Conservation (phyloP, 2,113 vertebrate genomes). For the Grantiella picta region DNA sequence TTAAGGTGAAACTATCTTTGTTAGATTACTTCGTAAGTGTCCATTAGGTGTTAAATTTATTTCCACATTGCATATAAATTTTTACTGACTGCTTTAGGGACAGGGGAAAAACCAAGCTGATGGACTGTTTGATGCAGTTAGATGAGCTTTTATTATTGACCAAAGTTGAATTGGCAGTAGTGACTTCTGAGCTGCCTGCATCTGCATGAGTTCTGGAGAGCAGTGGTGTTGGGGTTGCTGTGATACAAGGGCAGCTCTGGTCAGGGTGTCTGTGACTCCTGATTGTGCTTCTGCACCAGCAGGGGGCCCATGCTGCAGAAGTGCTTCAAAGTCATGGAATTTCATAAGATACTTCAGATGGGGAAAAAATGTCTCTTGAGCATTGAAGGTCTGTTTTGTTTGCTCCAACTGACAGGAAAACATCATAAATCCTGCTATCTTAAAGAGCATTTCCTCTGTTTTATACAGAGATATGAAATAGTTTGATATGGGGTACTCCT, state of each 20-base stretch:
- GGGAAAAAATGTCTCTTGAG: not conserved
- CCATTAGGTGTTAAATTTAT: not conserved
- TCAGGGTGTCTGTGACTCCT: not conserved
- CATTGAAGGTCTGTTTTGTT: not conserved
- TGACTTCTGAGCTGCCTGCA: not conserved
- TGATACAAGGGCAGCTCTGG: not conserved
- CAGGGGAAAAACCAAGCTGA: rapidly evolving
- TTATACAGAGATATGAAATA: not conserved
- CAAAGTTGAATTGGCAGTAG: not conserved
- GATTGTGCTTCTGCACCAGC: not conserved
- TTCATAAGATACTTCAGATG: not conserved
- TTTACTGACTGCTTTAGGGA: not conserved
- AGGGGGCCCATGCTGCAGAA: not conserved
- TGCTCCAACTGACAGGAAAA: not conserved
- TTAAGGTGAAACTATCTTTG: not conserved
- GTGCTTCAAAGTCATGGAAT: not conserved
- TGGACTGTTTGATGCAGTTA: not conserved
- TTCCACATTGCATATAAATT: not conserved
- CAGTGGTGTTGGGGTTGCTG: not conserved
- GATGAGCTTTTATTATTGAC: not conserved
- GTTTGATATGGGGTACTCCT: not conserved
- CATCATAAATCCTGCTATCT: not conserved
- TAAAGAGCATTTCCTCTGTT: not conserved
- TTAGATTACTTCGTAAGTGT: not conserved
- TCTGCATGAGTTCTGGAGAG: not conserved